Conservation (phyloP, 2,888 invertebrate genomes). For the Thalpophila matura region DNA sequence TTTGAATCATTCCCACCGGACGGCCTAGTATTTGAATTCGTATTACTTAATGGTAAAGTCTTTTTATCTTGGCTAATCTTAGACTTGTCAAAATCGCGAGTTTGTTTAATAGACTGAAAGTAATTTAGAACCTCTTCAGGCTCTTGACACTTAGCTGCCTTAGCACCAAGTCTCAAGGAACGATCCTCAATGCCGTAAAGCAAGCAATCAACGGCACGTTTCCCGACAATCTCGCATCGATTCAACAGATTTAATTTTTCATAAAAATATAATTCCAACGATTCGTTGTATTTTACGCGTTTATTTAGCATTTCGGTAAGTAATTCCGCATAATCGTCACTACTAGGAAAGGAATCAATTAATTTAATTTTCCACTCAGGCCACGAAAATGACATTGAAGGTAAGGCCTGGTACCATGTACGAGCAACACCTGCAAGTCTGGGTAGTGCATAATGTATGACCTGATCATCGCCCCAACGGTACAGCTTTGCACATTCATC, state of each 20-base stretch:
- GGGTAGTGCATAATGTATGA: slow-evolving; percentile 26
- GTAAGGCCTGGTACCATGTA: slow-evolving; percentile 19
- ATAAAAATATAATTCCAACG: slow-evolving; percentile 6
- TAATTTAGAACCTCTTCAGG: no score
- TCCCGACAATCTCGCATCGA: slow-evolving; percentile 8
- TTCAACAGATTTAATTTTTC: slow-evolving; percentile 2
- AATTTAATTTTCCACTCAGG: slow-evolving; percentile 43
- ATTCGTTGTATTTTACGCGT: slow-evolving; percentile 4
- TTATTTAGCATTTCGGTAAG: slow-evolving; percentile 3
- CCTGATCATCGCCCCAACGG: slow-evolving; percentile 24
- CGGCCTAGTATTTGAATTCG: no score
- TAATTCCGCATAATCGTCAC: slow-evolving; percentile 1
- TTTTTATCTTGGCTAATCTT: no score
- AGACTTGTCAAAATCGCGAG: no score
- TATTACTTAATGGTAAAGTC: no score
- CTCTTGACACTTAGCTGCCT: no score
- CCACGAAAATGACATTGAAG: slow-evolving; percentile 32
- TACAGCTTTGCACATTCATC: slow-evolving; percentile 10
- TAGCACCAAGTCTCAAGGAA: no score
- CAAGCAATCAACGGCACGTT: slow-evolving; percentile 4
- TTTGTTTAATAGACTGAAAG: no score
- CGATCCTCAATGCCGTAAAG: no score
- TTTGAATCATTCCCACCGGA: no score
- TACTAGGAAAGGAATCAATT: slow-evolving; percentile 7
- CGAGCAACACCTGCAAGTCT: slow-evolving; percentile 14